phyloP scores from a whole-genome alignment of 2,113 vertebrate species.

The Rhinoderma darwinii region DNA sequence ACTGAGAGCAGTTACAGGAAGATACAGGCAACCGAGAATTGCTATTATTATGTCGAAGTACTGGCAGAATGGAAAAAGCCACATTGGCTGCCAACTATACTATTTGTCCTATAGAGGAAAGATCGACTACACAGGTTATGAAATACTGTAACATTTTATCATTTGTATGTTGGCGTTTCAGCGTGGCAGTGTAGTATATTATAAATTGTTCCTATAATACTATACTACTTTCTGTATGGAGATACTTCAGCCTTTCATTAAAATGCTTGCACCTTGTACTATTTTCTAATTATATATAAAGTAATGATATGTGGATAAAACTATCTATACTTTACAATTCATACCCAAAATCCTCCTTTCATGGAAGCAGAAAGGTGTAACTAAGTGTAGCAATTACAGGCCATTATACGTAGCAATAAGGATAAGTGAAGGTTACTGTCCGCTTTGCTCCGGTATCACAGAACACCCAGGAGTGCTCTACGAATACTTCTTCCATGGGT shows the following conservation, averaged over 20 bases:
- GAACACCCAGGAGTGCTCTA: conserved; percentile 20
- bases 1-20: too few species aligned
- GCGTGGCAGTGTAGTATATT: too few species aligned
- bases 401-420: conserved; percentile 8
- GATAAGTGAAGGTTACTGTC: conserved; percentile 52
- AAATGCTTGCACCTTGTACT: background rate
- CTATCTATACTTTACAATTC: background rate
- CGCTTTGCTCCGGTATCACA: conserved; percentile 27
- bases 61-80: background rate
- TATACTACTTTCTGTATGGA: background rate
- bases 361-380: background rate
- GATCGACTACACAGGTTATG: too few species aligned
- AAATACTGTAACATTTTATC: too few species aligned
- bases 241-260: background rate
- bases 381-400: conserved; percentile 9
- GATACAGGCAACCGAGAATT: too few species aligned
- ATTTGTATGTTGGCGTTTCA: too few species aligned
- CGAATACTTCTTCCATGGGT: background rate
- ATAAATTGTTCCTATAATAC: background rate
- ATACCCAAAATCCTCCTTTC: background rate
- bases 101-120: too few species aligned
- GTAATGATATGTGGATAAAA: background rate
- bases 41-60: background rate
- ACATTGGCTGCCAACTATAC: too few species aligned
- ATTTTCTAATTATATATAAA: background rate